A percentile compares a stretch with the other conserved stretches of the same genome.
phyloP scores from a whole-genome alignment of 1,140 invertebrate genomes.

The Trichogramma pretiosum region DNA sequence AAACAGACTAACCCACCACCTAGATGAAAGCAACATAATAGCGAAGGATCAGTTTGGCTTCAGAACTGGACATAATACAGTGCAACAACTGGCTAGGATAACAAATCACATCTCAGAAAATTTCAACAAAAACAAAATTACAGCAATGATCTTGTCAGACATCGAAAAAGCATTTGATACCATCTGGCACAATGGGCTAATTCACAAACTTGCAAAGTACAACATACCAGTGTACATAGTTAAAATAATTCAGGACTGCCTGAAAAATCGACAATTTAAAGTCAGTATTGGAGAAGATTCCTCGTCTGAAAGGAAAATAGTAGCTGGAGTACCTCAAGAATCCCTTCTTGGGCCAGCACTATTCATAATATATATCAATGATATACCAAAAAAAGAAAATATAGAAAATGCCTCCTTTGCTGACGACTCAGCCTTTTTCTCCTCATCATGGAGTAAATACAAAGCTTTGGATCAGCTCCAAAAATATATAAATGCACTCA shows the following conservation, averaged over 20 bases:
- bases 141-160: constrained; percentile 26
- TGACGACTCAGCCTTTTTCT: constrained; percentile 29
- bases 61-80: constrained; percentile 24
- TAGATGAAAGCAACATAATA: constrained; percentile 1
- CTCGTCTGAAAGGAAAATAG: constrained; percentile 17
- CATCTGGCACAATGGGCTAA: constrained; percentile 23
- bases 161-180: constrained; percentile 32
- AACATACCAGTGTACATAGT: constrained; percentile 9
- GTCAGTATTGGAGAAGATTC: constrained; percentile 14
- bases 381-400: constrained; percentile 23
- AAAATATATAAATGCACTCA: background rate
- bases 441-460: constrained; percentile 16
- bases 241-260: constrained; percentile 29
- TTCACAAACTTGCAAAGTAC: constrained; percentile 15
- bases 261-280: constrained; percentile 18
- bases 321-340: constrained; percentile 30
- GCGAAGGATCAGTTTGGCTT: constrained; percentile 31
- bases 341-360: constrained; percentile 24
- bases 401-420: constrained; percentile 27
- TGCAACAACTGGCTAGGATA: constrained; percentile 28
- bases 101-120: constrained; percentile 18
- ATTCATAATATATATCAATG: constrained; percentile 27
- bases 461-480: background rate
- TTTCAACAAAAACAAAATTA: constrained; percentile 23
- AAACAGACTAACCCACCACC: constrained; percentile 18